Evolutionary conservation across 2,113 vertebrate species (phyloP), one percentile per base, ranked within the genome.

Genomic region (Poeciliopsis retropinna): DNA sequence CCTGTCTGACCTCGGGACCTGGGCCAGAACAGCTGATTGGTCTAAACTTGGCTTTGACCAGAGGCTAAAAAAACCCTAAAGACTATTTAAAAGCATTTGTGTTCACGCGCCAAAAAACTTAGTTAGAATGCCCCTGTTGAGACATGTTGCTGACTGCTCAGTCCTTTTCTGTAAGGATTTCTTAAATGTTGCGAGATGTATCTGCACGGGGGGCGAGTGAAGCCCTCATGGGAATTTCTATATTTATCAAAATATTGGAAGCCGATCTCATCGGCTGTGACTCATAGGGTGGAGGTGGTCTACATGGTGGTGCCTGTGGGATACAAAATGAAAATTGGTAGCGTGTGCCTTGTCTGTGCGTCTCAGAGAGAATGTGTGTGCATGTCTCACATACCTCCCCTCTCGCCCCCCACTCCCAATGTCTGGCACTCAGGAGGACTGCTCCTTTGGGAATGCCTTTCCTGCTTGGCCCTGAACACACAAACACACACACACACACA

Each of bases 351-450:
- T 72, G 28, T 70, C 22, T 39, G 51, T 73, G 79, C 72, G 44
- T 70, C 34, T 68, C 39, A 37, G 64, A 76, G 64, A 67, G 37
- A 73, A 54, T 62, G 65, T 66, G 63, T 70, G 67, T 67, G 72
- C 67, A 64, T 75, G 75, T 83, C 78, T 85, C 77, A 44, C 62
- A 83, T 76, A 60, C 87, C 89, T 86, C 88, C 82, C 88, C 82
- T 83, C 87, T 85, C 73, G 2, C 10, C 37, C 64, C 64, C n/a
- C 86, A n/a, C n/a, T n/a, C 90, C 87, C 75, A 77, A 81, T 62
- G 85, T 92, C 91, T 93, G 90, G 86, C 47, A 41, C 85, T 90
- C 87, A 80, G 83, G 88, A 90, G 85, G 84, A 85, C 85, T 80
- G 80, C 57, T 89, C 90, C 88, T 87, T 44, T 85, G 85, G 81